A percentile compares a stretch with the other conserved stretches of the same genome.
These are phyloP conservation scores for Atherix ibis DNA, from an alignment of 2,888 invertebrate genomes.

Conservation along the genomic window DNA sequence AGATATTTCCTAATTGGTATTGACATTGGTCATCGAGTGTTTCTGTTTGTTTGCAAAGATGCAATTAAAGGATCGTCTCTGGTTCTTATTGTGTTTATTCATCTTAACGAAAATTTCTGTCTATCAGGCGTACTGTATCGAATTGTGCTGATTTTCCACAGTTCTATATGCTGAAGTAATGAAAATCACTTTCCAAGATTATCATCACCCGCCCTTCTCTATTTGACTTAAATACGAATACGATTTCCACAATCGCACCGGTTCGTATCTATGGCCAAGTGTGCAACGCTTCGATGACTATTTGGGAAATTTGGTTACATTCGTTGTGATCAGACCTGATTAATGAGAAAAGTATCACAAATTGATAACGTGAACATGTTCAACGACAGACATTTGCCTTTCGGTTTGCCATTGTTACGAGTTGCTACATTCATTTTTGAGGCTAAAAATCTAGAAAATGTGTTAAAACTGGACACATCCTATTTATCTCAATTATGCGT, in stretches of 20 bases:
- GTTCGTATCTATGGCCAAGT: not conserved
- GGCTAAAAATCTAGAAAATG: too few species aligned
- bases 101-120: conserved; percentile 9
- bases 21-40: conserved; percentile 12
- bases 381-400: conserved; percentile 1
- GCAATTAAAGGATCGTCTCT: conserved; percentile 10
- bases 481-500: conserved; percentile 19
- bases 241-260: too few species aligned
- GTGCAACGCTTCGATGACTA: not conserved
- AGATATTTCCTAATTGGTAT: conserved; percentile 13
- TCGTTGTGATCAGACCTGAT: conserved; percentile 6
- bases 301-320: not conserved
- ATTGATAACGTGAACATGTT: conserved; percentile 10
- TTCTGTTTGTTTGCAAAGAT: conserved; percentile 11
- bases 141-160: too few species aligned
- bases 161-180: not conserved
- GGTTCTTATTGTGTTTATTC: conserved; percentile 10
- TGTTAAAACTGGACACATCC: conserved; percentile 17
- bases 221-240: not conserved
- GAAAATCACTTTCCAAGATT: conserved; percentile 1
- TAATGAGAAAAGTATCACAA: conserved; percentile 12
- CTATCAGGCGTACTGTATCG: conserved; percentile 1
- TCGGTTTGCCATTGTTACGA: too few species aligned
- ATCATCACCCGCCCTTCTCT: conserved; percentile 2
- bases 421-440: too few species aligned